Base-by-base conservation (phyloP, 1,140 invertebrate genomes). In the Habropoda laboriosa region DNA sequence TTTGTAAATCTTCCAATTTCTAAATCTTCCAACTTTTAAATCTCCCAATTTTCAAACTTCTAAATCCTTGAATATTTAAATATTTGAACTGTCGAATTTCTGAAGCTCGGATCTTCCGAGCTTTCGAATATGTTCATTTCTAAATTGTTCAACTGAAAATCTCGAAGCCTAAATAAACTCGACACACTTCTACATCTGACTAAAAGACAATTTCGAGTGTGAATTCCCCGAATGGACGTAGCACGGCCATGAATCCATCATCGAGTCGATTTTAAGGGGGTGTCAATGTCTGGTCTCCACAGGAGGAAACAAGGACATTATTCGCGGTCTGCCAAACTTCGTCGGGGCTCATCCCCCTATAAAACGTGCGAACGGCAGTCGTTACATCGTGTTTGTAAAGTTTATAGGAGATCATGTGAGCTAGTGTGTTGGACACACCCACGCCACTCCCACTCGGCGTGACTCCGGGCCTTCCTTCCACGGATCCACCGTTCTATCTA, bases 381-480 rank as follows among this genome's bases (percentile, higher is more conserved):
- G 51, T 73, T 83, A 85, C 86, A 80, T 81, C 79, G 78, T 81
- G 82, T 85, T 82, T 72, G 78, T 74, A 77, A 67, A 60, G 61
- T 79, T 70, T 71, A 74, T 83, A 68, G 70, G 79, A 73, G 72
- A 80, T 74, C 61, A 81, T 79, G 82, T 61, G 74, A 86, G 73
- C 80, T 71, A 80, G 77, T 82, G 72, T 83, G 82, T 88, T 87
- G 80, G 91, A 90, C 91, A 91, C 91, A 91, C 91, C 91, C 91
- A 92, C 90, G 91, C 89, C 91, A 89, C 91, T 92, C 91, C 90
- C 89, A 91, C 87, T 88, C 80, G 82, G 80, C 84, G 55, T 71
- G 49, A 74, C 64, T 60, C 81, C 57, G 82, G 71, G 70, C 85
- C 79, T 84, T 80, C 85, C 68, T 72, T 79, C 53, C 75, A 63